Conservation (phyloP, 2,888 invertebrate genomes). For the Mayetiola destructor region DNA sequence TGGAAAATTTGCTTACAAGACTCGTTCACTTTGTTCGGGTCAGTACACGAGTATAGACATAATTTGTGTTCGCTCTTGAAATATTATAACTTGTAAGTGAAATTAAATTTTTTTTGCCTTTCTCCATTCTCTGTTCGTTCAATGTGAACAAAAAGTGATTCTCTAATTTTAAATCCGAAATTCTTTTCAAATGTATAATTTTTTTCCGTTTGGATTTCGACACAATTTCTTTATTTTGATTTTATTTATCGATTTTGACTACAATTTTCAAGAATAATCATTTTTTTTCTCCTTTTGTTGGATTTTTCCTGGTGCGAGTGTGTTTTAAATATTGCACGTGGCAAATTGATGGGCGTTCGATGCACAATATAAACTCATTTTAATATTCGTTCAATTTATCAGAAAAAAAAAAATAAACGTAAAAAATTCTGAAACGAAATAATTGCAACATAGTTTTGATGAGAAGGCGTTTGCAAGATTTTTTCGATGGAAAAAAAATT, state of each 20-base stretch:
- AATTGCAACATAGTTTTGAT: constrained; percentile 7
- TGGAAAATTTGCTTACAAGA: neutral
- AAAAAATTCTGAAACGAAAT: neutral
- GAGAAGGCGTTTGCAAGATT: constrained; percentile 9
- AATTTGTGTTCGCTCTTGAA: constrained; percentile 18
- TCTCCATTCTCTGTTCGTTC: too few relatives aligned
- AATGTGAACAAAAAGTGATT: neutral
- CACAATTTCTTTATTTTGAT: neutral
- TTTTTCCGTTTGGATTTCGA: neutral
- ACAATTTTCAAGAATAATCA: neutral
- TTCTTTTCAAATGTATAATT: neutral
- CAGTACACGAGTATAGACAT: constrained; percentile 47
- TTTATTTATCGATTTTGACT: neutral
- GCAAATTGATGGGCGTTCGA: neutral
- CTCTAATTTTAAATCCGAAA: neutral
- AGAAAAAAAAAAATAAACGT: neutral
- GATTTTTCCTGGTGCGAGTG: neutral
- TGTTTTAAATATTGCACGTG: constrained; percentile 6
- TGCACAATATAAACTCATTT: neutral
- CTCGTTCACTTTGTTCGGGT: constrained; percentile 55
- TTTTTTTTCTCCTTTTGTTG: too few relatives aligned
- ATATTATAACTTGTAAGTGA: constrained; percentile 9
- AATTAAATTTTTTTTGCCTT: neutral
- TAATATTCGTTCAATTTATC: neutral
- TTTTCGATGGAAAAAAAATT: constrained; percentile 1